phyloP scores from a whole-genome alignment of 2,113 vertebrate species.

The Lucifuga dentata region DNA sequence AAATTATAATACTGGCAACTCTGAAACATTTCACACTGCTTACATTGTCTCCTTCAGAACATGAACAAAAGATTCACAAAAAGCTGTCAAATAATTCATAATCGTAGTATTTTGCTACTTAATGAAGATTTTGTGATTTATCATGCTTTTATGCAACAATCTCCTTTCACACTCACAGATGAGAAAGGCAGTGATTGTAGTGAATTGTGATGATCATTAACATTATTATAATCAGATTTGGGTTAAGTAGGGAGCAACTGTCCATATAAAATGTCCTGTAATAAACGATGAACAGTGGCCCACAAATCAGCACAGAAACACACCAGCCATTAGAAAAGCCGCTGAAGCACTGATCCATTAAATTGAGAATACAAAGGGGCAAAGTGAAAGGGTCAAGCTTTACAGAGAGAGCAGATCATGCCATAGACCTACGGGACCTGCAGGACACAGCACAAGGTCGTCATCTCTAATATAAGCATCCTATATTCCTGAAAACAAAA shows the following conservation, averaged over 20 bases:
- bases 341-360: slow-evolving; percentile 42
- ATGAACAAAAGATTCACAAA: no score
- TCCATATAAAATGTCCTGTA: slow-evolving; percentile 11
- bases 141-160: slow-evolving; percentile 26
- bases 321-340: neutral
- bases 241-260: neutral
- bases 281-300: slow-evolving; percentile 5
- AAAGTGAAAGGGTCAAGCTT: slow-evolving; percentile 37
- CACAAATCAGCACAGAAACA: neutral
- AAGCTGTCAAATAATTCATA: no score
- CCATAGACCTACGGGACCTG: slow-evolving; percentile 7
- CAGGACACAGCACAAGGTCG: neutral
- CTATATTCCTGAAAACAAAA: neutral
- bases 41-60: no score
- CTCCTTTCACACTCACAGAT: slow-evolving; percentile 1
- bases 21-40: no score
- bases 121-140: neutral
- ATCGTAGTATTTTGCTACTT: no score
- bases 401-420: slow-evolving; percentile 13
- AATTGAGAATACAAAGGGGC: slow-evolving; percentile 23
- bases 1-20: no score
- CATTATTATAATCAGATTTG: slow-evolving; percentile 24
- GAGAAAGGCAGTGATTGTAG: neutral
- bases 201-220: slow-evolving; percentile 15
- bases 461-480: slow-evolving; percentile 1